Evolutionary conservation across 2,888 invertebrate genomes (phyloP).

Genomic region (Chydorus sphaericus): DNA sequence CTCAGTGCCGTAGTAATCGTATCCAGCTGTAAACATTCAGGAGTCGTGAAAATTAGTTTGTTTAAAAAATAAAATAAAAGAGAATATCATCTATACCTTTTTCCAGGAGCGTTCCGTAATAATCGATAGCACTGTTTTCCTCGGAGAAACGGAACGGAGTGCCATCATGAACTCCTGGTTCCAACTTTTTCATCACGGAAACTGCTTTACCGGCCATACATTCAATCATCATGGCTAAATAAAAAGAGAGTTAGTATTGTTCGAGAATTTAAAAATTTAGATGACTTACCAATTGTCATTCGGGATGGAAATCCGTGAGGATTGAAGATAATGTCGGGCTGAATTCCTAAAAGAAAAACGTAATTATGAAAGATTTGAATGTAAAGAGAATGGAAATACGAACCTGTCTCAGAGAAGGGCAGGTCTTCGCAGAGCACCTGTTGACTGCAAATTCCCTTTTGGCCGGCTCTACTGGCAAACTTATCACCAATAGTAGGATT

Average conservation of each 20-base stretch:
- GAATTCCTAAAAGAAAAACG: too few species aligned
- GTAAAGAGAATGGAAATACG: too few species aligned
- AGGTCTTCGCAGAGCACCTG: slow-evolving; percentile 83
- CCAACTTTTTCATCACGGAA: too few species aligned
- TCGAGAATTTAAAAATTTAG: background rate
- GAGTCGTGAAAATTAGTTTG: too few species aligned
- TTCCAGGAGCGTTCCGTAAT: slow-evolving; percentile 77
- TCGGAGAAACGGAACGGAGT: slow-evolving; percentile 89
- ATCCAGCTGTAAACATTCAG: slow-evolving; percentile 63
- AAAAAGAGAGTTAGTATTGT: slow-evolving; percentile 6
- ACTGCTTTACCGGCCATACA: slow-evolving; percentile 96
- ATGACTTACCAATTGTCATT: slow-evolving; percentile 75
- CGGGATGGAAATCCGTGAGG: slow-evolving; percentile 98
- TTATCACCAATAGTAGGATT: slow-evolving; percentile 96
- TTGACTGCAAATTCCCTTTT: slow-evolving; percentile 94
- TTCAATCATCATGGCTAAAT: slow-evolving; percentile 95
- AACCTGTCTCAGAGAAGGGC: slow-evolving; percentile 91
- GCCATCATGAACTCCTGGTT: slow-evolving; percentile 87
- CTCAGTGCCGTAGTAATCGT: slow-evolving; percentile 93
- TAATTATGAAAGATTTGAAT: too few species aligned
- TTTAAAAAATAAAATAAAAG: background rate
- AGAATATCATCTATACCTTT: slow-evolving; percentile 39
- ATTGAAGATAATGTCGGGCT: slow-evolving; percentile 97
- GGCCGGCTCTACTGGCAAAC: slow-evolving; percentile 95
- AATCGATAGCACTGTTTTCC: slow-evolving; percentile 76